Percentiles rank a stretch among this genome's conserved stretches.
These are phyloP conservation scores for Drosophila phalerata DNA, from an alignment of 2,888 invertebrate species.

Conservation along the genomic window DNA sequence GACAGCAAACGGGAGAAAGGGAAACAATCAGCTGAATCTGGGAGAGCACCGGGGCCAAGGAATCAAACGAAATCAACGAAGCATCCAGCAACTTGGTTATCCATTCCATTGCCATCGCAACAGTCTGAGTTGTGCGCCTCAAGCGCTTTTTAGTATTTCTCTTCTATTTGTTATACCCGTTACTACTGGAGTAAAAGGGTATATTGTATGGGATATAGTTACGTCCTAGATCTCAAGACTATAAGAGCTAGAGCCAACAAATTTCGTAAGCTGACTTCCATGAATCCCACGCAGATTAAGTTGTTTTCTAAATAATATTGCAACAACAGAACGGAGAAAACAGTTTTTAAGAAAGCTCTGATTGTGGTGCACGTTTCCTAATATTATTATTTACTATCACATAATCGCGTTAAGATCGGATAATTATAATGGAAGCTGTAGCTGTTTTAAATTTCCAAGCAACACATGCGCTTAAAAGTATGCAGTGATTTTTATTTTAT, in stretches of 20 bases:
- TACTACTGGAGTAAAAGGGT: neutral
- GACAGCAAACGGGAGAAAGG: neutral
- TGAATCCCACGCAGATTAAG: too few species aligned
- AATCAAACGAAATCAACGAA: constrained; percentile 76
- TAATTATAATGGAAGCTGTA: neutral
- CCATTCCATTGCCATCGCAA: constrained; percentile 55
- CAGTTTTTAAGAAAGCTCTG: neutral
- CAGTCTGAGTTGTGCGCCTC: constrained; percentile 53
- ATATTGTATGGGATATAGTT: neutral
- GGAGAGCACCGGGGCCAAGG: constrained; percentile 47
- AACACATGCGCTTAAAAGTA: neutral
- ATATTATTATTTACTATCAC: neutral
- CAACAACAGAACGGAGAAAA: too few species aligned
- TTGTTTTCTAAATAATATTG: too few species aligned
- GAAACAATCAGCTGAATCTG: constrained; percentile 26
- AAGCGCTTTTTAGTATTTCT: constrained; percentile 55
- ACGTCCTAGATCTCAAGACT: too few species aligned
- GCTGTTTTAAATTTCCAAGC: neutral
- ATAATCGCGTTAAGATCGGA: neutral
- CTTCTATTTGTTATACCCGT: constrained; percentile 27
- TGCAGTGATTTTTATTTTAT: neutral
- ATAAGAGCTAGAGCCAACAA: too few species aligned
- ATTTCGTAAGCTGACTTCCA: too few species aligned
- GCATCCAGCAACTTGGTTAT: constrained; percentile 74
- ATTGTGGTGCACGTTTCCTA: neutral